phyloP scores from a whole-genome alignment of 2,113 vertebrate species.

The Percina caprodes region DNA sequence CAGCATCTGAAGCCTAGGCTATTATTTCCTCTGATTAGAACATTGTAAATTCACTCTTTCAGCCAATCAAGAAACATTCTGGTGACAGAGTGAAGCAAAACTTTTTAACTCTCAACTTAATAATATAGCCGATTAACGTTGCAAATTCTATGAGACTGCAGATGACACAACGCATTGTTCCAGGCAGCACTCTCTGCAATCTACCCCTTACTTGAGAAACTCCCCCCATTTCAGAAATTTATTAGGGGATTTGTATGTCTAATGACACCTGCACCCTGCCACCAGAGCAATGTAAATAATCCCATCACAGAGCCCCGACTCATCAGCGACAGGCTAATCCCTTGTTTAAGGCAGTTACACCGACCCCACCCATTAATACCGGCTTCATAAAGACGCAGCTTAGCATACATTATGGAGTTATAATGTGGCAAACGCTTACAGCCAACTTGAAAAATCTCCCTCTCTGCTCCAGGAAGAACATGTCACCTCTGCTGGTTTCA shows the following conservation, averaged over 20 bases:
- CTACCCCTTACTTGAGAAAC: conserved; percentile 70
- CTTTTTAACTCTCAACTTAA: conserved; percentile 65
- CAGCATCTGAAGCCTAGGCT: conserved; percentile 40
- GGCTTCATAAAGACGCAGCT: conserved; percentile 83
- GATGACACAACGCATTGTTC: conserved; percentile 81
- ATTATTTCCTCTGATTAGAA: conserved; percentile 71
- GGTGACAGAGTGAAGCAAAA: conserved; percentile 69
- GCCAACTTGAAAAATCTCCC: conserved; percentile 69
- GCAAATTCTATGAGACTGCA: conserved; percentile 68
- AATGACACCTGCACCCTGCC: conserved; percentile 86
- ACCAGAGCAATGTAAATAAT: conserved; percentile 86
- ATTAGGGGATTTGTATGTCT: conserved; percentile 88
- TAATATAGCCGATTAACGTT: conserved; percentile 75
- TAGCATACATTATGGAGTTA: conserved; percentile 85
- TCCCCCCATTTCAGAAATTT: conserved; percentile 79
- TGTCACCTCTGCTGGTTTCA: conserved; percentile 79
- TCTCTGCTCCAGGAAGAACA: conserved; percentile 69
- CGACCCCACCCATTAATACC: conserved; percentile 85
- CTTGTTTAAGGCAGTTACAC: conserved; percentile 88
- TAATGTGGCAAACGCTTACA: conserved; percentile 75
- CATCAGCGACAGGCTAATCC: conserved; percentile 86
- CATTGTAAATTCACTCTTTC: conserved; percentile 67
- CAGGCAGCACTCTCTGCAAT: conserved; percentile 57
- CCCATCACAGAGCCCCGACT: conserved; percentile 83
- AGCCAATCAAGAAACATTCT: conserved; percentile 55